These are phyloP conservation scores for Chloroclystis v-ata DNA, from an alignment of 2,888 invertebrate genomes.

Conservation along the genomic window DNA sequence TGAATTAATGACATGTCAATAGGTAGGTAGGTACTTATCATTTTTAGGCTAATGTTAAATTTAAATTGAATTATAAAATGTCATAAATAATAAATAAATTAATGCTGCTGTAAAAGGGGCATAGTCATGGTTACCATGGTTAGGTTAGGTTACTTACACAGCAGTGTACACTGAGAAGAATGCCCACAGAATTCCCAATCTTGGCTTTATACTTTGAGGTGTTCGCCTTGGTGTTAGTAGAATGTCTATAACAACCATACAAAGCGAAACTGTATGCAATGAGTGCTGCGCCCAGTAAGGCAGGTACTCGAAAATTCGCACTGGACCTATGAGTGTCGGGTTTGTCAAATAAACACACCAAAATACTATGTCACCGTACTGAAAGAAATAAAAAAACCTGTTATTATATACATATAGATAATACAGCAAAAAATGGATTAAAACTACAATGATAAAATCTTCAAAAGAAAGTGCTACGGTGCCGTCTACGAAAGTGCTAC, in stretches of 20 bases:
- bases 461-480: neutral
- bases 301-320: conserved; percentile 36
- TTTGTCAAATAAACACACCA: conserved; percentile 40
- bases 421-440: no score
- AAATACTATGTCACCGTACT: conserved; percentile 42
- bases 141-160: conserved; percentile 36
- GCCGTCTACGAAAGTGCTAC: neutral
- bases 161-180: conserved; percentile 33
- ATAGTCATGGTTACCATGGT: neutral
- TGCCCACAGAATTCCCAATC: conserved; percentile 27
- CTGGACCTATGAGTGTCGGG: conserved; percentile 35
- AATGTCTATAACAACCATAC: conserved; percentile 37
- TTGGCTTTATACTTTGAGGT: conserved; percentile 33
- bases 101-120: no score
- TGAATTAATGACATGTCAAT: no score
- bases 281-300: conserved; percentile 48
- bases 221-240: conserved; percentile 40
- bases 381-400: conserved; percentile 22
- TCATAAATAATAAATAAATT: no score
- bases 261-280: conserved; percentile 41
- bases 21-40: no score
- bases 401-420: neutral
- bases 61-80: no score
- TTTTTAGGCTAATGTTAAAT: no score
- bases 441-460: no score